Percentiles rank a stretch among this genome's conserved stretches.
Conservation (phyloP, 2,888 invertebrate species). For the Drosophila ezoana region DNA sequence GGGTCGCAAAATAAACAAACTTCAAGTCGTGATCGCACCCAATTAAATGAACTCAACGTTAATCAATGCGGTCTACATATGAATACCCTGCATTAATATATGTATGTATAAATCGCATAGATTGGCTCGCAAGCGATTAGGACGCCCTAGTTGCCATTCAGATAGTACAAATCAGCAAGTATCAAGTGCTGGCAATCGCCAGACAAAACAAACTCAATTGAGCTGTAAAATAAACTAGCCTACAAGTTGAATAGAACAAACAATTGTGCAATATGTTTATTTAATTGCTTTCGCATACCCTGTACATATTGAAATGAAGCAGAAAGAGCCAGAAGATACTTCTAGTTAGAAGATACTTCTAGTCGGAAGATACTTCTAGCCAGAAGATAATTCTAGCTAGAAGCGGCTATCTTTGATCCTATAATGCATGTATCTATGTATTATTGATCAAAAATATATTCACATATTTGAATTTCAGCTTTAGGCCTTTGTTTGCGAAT, state of each 20-base stretch:
- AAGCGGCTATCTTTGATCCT: no score
- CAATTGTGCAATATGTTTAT: conserved; percentile 24
- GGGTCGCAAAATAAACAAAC: conserved; percentile 29
- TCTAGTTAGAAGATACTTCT: no score
- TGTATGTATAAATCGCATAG: conserved; percentile 11
- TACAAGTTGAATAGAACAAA: conserved; percentile 13
- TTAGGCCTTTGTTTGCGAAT: not conserved
- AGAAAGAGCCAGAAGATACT: not conserved
- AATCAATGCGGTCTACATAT: conserved; percentile 20
- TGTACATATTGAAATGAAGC: not conserved
- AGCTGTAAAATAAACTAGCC: conserved; percentile 1
- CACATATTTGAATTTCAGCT: no score
- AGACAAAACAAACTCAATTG: conserved; percentile 21
- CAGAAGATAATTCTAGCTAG: no score
- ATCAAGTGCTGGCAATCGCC: conserved; percentile 23
- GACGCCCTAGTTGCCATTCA: conserved; percentile 7
- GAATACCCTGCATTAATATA: not conserved
- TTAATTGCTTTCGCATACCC: not conserved
- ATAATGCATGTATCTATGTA: no score
- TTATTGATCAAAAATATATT: no score
- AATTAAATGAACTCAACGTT: conserved; percentile 50
- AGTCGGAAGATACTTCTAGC: no score
- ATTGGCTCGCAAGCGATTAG: conserved; percentile 9
- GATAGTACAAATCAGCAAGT: conserved; percentile 24
- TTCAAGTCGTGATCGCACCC: conserved; percentile 60